These are phyloP conservation scores for Galaxea fascicularis DNA, from an alignment of 92 coral and sea anemone species.

Conservation along the genomic window DNA sequence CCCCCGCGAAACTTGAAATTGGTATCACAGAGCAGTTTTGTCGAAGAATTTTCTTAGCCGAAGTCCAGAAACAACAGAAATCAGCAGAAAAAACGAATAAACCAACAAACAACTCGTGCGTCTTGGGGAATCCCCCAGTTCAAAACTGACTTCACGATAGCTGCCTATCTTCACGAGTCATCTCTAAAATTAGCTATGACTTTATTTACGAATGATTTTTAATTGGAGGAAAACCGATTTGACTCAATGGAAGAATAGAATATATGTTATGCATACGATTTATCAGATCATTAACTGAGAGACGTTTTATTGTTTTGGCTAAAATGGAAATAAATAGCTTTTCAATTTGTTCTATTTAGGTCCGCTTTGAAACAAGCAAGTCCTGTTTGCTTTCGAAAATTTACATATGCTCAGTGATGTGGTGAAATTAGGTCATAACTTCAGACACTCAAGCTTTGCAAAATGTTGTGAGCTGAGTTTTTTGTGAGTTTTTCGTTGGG, in stretches of 20 bases:
- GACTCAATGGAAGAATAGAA: neutral
- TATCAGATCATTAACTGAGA: neutral
- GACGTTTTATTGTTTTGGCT: neutral
- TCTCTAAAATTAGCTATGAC: constrained; percentile 50
- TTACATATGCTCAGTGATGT: neutral
- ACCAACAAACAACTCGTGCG: neutral
- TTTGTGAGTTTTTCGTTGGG: no score
- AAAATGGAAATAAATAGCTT: neutral
- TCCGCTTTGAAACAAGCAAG: no score
- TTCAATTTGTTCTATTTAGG: neutral
- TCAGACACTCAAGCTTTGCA: neutral
- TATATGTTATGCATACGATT: neutral
- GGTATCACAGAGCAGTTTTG: neutral
- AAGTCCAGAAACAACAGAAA: neutral
- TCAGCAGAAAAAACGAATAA: neutral
- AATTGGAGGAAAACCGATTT: neutral
- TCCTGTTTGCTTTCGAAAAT: neutral
- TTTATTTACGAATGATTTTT: neutral
- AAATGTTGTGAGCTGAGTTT: neutral
- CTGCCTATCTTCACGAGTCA: constrained; percentile 21
- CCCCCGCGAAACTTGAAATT: neutral
- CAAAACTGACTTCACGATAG: constrained; percentile 15
- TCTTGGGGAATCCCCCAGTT: constrained; percentile 52
- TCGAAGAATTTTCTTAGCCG: neutral
- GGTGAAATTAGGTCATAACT: neutral